These are phyloP conservation scores for Harpagus bidentatus DNA, from an alignment of 2,113 vertebrate genomes.

Conservation along the genomic window DNA sequence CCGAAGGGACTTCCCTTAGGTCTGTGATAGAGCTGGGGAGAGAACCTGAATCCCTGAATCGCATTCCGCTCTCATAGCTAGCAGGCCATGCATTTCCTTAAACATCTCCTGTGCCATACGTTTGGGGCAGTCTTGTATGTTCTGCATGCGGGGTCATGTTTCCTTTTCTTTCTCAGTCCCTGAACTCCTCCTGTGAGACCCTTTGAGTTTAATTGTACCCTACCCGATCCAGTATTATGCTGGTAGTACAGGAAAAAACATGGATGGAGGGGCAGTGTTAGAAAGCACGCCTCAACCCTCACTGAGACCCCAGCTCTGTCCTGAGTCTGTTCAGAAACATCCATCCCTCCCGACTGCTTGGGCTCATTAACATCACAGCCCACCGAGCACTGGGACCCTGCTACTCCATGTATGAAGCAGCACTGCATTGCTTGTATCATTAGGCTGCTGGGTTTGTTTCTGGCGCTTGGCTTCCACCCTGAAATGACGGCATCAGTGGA, in stretches of 20 bases:
- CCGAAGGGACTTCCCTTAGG: neutral
- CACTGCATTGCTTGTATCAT: neutral
- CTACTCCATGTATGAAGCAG: neutral
- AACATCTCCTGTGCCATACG: neutral
- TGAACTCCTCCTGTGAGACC: neutral
- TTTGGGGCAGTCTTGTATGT: neutral
- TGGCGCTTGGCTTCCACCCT: neutral
- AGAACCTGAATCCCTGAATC: neutral
- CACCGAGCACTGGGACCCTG: neutral
- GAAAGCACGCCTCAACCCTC: neutral
- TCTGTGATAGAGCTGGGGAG: neutral
- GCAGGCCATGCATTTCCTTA: neutral
- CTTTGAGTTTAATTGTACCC: neutral
- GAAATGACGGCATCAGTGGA: neutral
- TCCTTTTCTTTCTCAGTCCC: neutral
- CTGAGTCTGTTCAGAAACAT: neutral
- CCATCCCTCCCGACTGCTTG: neutral
- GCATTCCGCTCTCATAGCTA: neutral
- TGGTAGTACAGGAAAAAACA: neutral
- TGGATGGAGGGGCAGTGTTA: neutral
- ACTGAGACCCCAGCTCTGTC: neutral
- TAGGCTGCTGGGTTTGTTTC: neutral
- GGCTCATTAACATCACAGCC: neutral
- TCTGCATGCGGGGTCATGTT: neutral
- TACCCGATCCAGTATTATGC: neutral